These are phyloP conservation scores for Eurystomus gularis DNA, from an alignment of 2,113 vertebrate species.

Conservation along the genomic window DNA sequence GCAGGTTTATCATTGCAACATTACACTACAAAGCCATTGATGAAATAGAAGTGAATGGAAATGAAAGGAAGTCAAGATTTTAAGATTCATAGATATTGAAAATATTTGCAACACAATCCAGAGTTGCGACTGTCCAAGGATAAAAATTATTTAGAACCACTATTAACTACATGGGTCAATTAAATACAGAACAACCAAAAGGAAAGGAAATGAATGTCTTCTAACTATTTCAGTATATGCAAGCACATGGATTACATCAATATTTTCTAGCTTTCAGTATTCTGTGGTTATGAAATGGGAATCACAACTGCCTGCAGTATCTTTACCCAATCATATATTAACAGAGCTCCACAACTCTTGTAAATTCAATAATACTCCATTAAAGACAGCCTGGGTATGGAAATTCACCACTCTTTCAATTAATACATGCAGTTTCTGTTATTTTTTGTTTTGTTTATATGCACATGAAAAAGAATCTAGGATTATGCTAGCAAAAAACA, in stretches of 20 bases:
- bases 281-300: not conserved
- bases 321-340: not conserved
- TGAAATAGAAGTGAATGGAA: not conserved
- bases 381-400: not conserved
- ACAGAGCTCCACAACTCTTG: not conserved
- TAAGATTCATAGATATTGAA: not conserved
- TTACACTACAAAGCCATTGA: not conserved
- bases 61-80: not conserved
- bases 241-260: not conserved
- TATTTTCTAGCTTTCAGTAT: not conserved
- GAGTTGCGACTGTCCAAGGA: not conserved
- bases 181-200: not conserved
- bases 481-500: not conserved
- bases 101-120: not conserved
- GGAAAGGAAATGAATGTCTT: not conserved
- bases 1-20: not conserved
- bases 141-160: not conserved
- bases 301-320: not conserved
- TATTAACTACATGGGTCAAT: not conserved
- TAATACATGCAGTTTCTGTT: not conserved
- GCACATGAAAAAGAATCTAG: not conserved
- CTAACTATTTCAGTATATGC: not conserved
- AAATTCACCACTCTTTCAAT: not conserved
- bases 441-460: not conserved
- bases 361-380: not conserved